phyloP scores from a whole-genome alignment of 2,888 invertebrate genomes.

The Campaea margaritaria region DNA sequence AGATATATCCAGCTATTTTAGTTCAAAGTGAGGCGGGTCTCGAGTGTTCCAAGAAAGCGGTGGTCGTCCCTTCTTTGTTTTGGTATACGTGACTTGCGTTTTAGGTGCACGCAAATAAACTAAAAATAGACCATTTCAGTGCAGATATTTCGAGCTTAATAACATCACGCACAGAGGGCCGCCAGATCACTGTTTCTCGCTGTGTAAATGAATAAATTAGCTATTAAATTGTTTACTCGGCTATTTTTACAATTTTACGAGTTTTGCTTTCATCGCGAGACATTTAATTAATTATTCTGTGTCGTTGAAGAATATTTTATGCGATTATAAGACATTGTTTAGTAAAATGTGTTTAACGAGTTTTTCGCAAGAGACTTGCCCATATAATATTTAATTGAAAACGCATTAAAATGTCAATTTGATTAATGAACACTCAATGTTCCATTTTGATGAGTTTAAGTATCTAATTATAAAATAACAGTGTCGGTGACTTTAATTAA shows the following conservation, averaged over 20 bases:
- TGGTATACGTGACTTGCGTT: slow-evolving; percentile 73
- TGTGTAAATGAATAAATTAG: slow-evolving; percentile 20
- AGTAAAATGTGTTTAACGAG: too few relatives aligned
- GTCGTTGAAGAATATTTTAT: neutral
- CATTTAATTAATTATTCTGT: neutral
- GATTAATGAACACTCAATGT: neutral
- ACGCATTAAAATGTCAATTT: slow-evolving; percentile 16
- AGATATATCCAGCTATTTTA: slow-evolving; percentile 19
- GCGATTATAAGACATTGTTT: too few relatives aligned
- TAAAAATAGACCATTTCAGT: slow-evolving; percentile 68
- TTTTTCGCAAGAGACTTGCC: neutral
- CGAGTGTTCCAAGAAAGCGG: slow-evolving; percentile 72
- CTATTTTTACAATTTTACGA: neutral
- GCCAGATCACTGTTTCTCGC: slow-evolving; percentile 19
- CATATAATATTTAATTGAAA: slow-evolving; percentile 7
- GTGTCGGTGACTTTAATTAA: slow-evolving; percentile 8
- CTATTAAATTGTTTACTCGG: slow-evolving; percentile 9
- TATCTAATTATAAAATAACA: neutral
- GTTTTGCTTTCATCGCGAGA: neutral
- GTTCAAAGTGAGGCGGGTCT: slow-evolving; percentile 16
- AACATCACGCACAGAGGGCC: slow-evolving; percentile 41
- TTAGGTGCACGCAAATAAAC: slow-evolving; percentile 76
- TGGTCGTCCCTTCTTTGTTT: slow-evolving; percentile 74
- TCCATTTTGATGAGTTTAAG: neutral
- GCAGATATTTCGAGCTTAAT: slow-evolving; percentile 46